These are phyloP conservation scores for Actinemys pallida DNA, from an alignment of 2,113 vertebrate genomes.

Conservation along the genomic window DNA sequence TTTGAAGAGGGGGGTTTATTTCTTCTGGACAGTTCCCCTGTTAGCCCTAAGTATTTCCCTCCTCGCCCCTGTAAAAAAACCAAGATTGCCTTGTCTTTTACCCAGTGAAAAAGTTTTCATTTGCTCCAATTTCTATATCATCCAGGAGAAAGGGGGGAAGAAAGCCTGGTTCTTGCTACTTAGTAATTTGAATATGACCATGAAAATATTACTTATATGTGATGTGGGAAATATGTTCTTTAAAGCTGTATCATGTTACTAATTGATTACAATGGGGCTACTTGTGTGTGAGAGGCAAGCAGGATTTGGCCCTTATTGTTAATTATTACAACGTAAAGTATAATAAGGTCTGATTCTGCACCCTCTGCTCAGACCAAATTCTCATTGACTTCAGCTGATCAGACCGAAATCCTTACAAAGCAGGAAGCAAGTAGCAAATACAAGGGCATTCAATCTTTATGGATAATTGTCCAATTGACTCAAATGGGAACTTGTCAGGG, in stretches of 20 bases:
- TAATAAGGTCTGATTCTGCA: background rate
- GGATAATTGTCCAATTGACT: background rate
- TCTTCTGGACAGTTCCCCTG: background rate
- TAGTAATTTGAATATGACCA: conserved; percentile 38
- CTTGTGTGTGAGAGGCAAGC: background rate
- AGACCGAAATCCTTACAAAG: background rate
- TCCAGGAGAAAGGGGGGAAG: background rate
- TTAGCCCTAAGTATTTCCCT: background rate
- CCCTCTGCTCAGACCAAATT: background rate
- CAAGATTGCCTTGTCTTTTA: background rate
- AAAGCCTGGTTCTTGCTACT: background rate
- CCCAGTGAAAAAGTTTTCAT: background rate
- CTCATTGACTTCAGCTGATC: background rate
- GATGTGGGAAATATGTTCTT: conserved; percentile 35
- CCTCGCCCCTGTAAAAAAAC: background rate
- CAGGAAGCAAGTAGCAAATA: background rate
- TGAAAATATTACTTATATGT: conserved; percentile 22
- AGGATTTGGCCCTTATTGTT: background rate
- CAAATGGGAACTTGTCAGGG: background rate
- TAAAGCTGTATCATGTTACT: conserved; percentile 35
- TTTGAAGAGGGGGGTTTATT: background rate
- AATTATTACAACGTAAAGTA: background rate
- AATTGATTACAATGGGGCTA: background rate
- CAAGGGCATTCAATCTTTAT: background rate
- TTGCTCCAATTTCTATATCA: background rate